These are phyloP conservation scores for Tragelaphus eurycerus DNA, from an alignment of 2,797 vertebrate genomes.

Conservation along the genomic window DNA sequence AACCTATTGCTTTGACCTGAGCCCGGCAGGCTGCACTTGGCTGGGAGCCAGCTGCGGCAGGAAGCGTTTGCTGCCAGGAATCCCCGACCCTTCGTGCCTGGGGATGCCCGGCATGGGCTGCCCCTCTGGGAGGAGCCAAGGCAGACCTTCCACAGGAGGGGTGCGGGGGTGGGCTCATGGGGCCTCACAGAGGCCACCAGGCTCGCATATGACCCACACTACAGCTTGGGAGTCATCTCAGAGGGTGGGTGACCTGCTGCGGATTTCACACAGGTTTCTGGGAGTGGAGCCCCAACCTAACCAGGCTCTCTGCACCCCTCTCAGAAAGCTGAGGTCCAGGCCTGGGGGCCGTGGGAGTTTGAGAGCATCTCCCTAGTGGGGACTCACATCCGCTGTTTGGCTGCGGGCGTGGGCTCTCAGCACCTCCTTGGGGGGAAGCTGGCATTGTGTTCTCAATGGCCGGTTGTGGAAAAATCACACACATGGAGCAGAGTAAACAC, in stretches of 20 bases:
- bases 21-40: neutral
- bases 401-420: neutral
- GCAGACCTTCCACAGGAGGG: neutral
- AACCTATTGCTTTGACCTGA: slow-evolving; percentile 64
- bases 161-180: neutral
- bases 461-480: slow-evolving; percentile 59
- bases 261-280: neutral
- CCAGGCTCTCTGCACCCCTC: neutral
- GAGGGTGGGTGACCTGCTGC: neutral
- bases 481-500: slow-evolving; percentile 48
- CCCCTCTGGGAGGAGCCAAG: neutral
- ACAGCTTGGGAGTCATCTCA: neutral
- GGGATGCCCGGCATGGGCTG: neutral
- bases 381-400: slow-evolving; percentile 18
- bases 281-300: neutral
- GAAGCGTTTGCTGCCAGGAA: slow-evolving; percentile 30
- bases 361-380: neutral
- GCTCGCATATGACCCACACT: neutral
- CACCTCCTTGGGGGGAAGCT: slow-evolving; percentile 45
- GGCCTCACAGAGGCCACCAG: neutral
- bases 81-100: neutral
- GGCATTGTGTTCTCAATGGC: slow-evolving; percentile 62
- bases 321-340: neutral
- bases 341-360: neutral
- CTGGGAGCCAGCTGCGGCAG: neutral